Conservation (phyloP, 2,113 vertebrate species). For the Etheostoma spectabile region DNA sequence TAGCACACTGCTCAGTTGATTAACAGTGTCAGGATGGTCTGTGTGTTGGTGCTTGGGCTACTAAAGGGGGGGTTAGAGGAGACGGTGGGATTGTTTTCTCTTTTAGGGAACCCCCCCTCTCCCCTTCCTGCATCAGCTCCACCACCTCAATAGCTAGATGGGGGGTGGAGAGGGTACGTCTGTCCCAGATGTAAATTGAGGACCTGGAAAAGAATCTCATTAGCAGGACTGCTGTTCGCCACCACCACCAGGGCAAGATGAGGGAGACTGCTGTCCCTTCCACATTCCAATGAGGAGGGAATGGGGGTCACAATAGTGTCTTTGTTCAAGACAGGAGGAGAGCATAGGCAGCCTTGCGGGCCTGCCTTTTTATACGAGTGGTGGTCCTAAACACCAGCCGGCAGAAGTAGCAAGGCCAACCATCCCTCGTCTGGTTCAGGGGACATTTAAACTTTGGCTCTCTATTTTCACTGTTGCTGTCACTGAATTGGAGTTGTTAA, state of each 20-base stretch:
- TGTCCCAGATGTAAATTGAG: constrained; percentile 92
- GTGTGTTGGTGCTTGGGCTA: constrained; percentile 75
- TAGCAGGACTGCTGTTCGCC: constrained; percentile 85
- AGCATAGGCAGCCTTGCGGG: constrained; percentile 80
- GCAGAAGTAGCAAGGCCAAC: constrained; percentile 53
- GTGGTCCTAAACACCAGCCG: constrained; percentile 71
- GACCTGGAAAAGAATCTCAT: constrained; percentile 90
- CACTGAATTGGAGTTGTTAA: constrained; percentile 21
- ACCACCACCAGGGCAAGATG: constrained; percentile 70
- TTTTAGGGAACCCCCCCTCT: constrained; percentile 65
- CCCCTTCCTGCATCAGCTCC: constrained; percentile 80
- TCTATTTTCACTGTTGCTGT: constrained; percentile 27
- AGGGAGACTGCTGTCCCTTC: constrained; percentile 83
- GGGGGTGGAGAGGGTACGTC: constrained; percentile 83
- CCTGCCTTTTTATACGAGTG: constrained; percentile 77
- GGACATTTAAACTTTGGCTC: constrained; percentile 70
- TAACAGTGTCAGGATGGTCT: constrained; percentile 83
- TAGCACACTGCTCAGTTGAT: constrained; percentile 79
- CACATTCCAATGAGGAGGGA: constrained; percentile 80
- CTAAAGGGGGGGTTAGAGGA: constrained; percentile 60
- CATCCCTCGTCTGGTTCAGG: constrained; percentile 48
- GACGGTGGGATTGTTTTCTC: constrained; percentile 85
- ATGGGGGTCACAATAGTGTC: constrained; percentile 84
- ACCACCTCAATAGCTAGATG: constrained; percentile 85
- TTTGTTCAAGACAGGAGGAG: constrained; percentile 83